Percentiles rank a stretch among this genome's conserved stretches.
These are phyloP conservation scores for Glaucopsyche alexis DNA, from an alignment of 2,888 invertebrate species.

Conservation along the genomic window DNA sequence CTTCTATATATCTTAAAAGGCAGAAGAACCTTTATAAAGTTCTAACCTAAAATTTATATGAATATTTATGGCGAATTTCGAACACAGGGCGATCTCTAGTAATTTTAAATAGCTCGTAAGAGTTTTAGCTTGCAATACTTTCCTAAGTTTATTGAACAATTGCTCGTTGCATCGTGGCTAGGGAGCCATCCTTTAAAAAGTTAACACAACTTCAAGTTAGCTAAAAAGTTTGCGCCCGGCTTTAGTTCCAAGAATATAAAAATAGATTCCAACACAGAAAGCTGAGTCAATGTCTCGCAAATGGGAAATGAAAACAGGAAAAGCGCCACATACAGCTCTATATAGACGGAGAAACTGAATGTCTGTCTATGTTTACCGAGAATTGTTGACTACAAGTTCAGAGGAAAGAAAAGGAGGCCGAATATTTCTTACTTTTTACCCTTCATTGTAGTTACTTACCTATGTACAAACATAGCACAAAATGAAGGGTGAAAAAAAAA, in stretches of 20 bases:
- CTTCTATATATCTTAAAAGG: too few relatives aligned
- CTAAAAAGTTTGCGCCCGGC: background rate
- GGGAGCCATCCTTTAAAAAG: too few relatives aligned
- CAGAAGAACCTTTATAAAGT: too few relatives aligned
- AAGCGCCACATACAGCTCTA: conserved; percentile 34
- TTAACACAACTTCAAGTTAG: background rate
- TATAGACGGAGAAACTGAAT: conserved; percentile 1
- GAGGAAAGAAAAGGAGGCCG: background rate
- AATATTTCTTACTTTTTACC: background rate
- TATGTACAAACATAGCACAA: too few relatives aligned
- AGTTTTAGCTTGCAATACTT: too few relatives aligned
- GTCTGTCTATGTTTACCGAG: conserved; percentile 4
- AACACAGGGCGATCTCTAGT: too few relatives aligned
- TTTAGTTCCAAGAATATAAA: background rate
- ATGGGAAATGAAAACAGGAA: conserved; percentile 42
- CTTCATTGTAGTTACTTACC: too few relatives aligned
- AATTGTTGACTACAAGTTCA: conserved; percentile 1
- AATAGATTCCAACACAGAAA: conserved; percentile 39
- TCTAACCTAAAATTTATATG: too few relatives aligned
- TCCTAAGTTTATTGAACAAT: too few relatives aligned
- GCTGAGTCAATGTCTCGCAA: conserved; percentile 37
- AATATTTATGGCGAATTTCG: too few relatives aligned
- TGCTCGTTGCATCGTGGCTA: too few relatives aligned
- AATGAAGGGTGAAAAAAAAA: background rate
- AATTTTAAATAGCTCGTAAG: too few relatives aligned